Base-by-base conservation (phyloP, 92 coral and sea anemone species). In the Heliopora coerulea region DNA sequence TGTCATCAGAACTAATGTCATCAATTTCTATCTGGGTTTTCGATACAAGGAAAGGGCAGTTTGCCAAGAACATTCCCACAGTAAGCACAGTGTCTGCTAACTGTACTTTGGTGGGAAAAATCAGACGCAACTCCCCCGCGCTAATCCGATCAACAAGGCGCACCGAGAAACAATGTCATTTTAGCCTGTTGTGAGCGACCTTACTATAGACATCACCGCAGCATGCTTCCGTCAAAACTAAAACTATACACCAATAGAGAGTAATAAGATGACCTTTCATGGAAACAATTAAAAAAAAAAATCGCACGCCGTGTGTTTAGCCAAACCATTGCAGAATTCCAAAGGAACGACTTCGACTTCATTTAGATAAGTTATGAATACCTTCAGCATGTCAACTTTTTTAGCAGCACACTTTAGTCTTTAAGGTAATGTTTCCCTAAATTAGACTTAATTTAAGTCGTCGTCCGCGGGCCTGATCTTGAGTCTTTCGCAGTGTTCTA, bases 401-500 rank as follows among this genome's bases (percentile, higher is more conserved):
- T 9, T 48, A 24, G 39, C 41, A 28, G 54, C 23, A 3, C 74
- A 24, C 42, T 67, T 27, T 26, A 44, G 40, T 48, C 58, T 54
- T 67, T 35, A 67, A 67, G 1, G 59, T 26, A 26, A 67, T 44
- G 9, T 18, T 34, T 6, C 41, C 24, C 25, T 40, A 70, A 70
- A 70, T 70, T 70, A 4, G 61, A 23, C 23, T 56, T 70, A 70
- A 70, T 70, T 70, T 70, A n/a, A 35, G 24, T 52, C 46, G 77
- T 70, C 62, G 77, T 49, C 77, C 41, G 77, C 77, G 77, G 77
- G 18, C 77, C 77, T 70, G 77, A 67, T 67, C 48, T 67, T 27
- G 62, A n/a, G n/a, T 54, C 77, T 50, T 34, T 19, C 62, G 77
- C 77, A 49, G 19, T 20, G 18, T 54, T 70, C 63, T 32, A 70